Evolutionary conservation across 2,113 vertebrate genomes (phyloP).

Genomic region (Heteronetta atricapilla): DNA sequence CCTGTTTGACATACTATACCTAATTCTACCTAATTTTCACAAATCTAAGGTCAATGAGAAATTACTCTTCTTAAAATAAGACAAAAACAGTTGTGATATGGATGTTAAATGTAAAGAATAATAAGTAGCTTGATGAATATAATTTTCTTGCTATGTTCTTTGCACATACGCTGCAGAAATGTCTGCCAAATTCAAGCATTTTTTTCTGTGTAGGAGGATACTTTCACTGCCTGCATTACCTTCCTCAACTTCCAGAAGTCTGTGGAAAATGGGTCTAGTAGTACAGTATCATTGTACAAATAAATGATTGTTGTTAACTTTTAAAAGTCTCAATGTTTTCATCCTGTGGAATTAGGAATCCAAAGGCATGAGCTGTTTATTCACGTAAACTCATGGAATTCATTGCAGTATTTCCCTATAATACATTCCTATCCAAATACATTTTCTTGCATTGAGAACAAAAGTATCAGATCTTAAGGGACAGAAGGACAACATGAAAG

Average conservation of each 20-base stretch:
- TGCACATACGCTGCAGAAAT: not conserved
- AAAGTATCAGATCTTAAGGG: not conserved
- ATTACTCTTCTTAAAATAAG: constrained; percentile 42
- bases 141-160: not conserved
- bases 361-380: not conserved
- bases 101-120: constrained; percentile 26
- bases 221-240: not conserved
- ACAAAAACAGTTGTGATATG: not conserved
- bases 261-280: not conserved
- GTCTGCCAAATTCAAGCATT: not conserved
- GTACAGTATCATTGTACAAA: not conserved
- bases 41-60: constrained; percentile 72
- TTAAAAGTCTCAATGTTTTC: not conserved
- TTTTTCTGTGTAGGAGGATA: not conserved
- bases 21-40: constrained; percentile 67
- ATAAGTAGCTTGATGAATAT: constrained; percentile 1
- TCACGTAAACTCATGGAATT: not conserved
- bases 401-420: not conserved
- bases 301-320: not conserved
- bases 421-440: not conserved
- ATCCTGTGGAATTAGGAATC: not conserved
- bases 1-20: constrained; percentile 63
- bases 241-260: not conserved
- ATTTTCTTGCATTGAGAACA: not conserved
- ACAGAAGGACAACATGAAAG: not conserved